Conservation (phyloP, 2,888 invertebrate genomes). For the Fragum whitleyi region DNA sequence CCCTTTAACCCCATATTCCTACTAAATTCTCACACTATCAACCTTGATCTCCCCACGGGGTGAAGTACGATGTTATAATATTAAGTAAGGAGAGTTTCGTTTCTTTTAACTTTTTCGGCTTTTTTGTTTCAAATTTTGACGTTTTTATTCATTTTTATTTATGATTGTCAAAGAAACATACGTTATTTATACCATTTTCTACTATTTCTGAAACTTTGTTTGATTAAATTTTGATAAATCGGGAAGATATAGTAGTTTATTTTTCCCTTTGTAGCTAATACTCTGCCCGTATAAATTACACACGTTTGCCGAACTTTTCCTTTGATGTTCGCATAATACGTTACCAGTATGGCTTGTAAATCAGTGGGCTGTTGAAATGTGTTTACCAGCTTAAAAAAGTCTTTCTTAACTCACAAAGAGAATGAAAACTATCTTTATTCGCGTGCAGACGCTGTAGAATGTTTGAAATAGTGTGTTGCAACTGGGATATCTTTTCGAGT, state of each 20-base stretch:
- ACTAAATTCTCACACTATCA: not conserved
- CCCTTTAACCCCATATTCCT: too few species aligned
- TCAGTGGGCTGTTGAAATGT: constrained; percentile 49
- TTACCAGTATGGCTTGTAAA: constrained; percentile 67
- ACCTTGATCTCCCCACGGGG: constrained; percentile 6
- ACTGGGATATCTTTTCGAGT: too few species aligned
- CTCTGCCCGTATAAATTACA: constrained; percentile 77
- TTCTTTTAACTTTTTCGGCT: constrained; percentile 70
- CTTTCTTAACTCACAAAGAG: constrained; percentile 12
- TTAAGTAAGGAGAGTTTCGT: constrained; percentile 75
- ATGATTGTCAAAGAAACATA: constrained; percentile 51
- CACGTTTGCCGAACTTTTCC: constrained; percentile 72
- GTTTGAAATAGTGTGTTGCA: not conserved
- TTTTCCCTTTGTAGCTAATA: constrained; percentile 72
- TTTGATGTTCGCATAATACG: constrained; percentile 73
- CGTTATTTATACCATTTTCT: not conserved
- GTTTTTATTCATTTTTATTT: constrained; percentile 16
- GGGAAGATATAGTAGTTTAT: constrained; percentile 36
- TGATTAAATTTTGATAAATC: not conserved
- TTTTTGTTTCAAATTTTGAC: constrained; percentile 38
- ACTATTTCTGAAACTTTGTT: not conserved
- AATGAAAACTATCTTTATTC: not conserved
- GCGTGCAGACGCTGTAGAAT: not conserved
- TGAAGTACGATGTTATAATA: constrained; percentile 61
- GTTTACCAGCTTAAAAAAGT: constrained; percentile 33